These are phyloP conservation scores for Esox niger DNA, from an alignment of 2,113 vertebrate species.

Conservation along the genomic window DNA sequence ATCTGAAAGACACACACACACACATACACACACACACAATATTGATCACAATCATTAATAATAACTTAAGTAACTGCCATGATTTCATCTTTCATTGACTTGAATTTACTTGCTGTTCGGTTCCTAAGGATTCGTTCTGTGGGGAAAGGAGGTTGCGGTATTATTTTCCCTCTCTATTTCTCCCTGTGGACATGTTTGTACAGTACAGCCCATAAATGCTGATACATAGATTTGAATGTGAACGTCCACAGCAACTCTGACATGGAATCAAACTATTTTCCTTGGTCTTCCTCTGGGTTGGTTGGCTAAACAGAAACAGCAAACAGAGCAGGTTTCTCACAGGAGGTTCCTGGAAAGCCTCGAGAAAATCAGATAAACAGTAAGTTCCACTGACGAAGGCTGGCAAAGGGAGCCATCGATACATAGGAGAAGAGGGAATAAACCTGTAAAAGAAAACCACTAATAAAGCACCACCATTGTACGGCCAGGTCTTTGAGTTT, in stretches of 20 bases:
- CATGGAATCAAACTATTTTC: conserved; percentile 25
- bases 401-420: conserved; percentile 42
- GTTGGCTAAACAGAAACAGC: conserved; percentile 35
- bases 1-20: conserved; percentile 83
- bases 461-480: not conserved
- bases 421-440: conserved; percentile 41
- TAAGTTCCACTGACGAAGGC: conserved; percentile 45
- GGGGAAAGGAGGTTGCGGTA: conserved; percentile 5
- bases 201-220: conserved; percentile 9
- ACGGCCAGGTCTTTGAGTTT: conserved; percentile 71
- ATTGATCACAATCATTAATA: not conserved
- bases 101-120: conserved; percentile 3
- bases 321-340: conserved; percentile 45
- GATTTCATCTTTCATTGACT: not conserved
- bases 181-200: conserved; percentile 18
- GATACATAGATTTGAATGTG: conserved; percentile 29
- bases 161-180: conserved; percentile 6
- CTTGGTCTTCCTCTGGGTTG: conserved; percentile 30
- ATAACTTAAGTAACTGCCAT: not conserved
- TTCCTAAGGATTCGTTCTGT: conserved; percentile 10
- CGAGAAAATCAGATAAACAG: conserved; percentile 58
- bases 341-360: conserved; percentile 57
- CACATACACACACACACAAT: conserved; percentile 60
- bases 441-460: conserved; percentile 24
- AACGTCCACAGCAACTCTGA: conserved; percentile 20